Conservation (phyloP, 2,113 vertebrate genomes). For the Mesoclemmys tuberculata region DNA sequence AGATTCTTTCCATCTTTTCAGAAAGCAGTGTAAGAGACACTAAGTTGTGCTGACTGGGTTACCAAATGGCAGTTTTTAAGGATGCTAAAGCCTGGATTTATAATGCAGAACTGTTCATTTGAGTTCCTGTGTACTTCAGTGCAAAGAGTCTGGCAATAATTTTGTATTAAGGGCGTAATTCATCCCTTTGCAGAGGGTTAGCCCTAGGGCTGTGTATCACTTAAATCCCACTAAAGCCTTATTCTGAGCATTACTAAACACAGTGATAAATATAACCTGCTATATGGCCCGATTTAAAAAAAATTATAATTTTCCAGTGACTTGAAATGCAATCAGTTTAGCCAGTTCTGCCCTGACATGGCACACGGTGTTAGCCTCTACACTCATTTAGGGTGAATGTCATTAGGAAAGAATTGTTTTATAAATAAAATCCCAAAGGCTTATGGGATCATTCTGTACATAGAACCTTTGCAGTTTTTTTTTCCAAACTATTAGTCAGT, state of each 20-base stretch:
- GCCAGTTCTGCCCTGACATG: neutral
- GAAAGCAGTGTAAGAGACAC: neutral
- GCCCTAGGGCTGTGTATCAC: constrained; percentile 17
- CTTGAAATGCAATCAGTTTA: neutral
- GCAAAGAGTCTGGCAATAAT: neutral
- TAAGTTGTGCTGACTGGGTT: neutral
- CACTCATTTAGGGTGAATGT: neutral
- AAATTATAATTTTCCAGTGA: neutral
- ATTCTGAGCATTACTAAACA: neutral
- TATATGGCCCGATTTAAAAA: neutral
- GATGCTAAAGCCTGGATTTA: neutral
- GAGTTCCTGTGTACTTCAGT: neutral
- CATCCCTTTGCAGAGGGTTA: neutral
- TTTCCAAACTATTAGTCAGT: neutral
- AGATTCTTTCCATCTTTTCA: neutral
- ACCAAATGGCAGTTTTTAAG: neutral
- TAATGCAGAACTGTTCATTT: neutral
- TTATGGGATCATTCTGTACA: neutral
- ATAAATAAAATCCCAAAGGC: neutral
- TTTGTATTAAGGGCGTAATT: neutral
- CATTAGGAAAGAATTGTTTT: neutral
- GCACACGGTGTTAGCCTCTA: neutral
- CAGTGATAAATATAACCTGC: neutral
- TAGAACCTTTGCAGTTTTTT: neutral
- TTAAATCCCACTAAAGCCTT: constrained; percentile 30